Percentiles rank a stretch among this genome's conserved stretches.
phyloP scores from a whole-genome alignment of 2,113 vertebrate genomes.

The Nothoprocta pentlandii region DNA sequence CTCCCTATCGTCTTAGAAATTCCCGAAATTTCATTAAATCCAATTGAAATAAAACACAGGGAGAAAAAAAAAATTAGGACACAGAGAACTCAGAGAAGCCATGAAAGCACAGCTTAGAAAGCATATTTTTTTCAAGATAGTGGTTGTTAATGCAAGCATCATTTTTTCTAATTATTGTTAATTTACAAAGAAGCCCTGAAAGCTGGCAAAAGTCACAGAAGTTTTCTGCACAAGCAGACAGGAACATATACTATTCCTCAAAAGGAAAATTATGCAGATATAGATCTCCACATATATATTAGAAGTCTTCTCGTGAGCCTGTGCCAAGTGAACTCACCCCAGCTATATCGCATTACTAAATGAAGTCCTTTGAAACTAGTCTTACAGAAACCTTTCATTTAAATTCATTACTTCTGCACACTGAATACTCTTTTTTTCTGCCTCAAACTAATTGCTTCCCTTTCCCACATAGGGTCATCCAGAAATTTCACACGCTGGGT shows the following conservation, averaged over 20 bases:
- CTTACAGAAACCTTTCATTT: neutral
- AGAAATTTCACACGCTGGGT: accelerated
- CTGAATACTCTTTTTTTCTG: neutral
- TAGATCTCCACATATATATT: accelerated
- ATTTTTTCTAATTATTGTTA: neutral
- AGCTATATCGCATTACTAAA: neutral
- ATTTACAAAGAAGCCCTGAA: neutral
- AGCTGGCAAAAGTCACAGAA: neutral
- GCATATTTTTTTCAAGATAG: neutral
- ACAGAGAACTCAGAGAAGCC: neutral
- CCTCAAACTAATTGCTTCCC: accelerated
- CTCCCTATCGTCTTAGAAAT: neutral
- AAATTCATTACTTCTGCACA: accelerated
- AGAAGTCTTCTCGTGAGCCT: neutral
- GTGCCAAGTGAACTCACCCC: neutral
- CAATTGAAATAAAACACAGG: neutral
- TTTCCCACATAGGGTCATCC: neutral
- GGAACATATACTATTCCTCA: neutral
- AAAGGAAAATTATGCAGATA: neutral
- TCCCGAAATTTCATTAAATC: neutral
- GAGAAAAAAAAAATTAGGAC: neutral
- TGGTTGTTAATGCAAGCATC: neutral
- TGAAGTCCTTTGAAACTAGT: neutral
- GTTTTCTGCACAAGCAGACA: neutral
- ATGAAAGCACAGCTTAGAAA: neutral